phyloP scores from a whole-genome alignment of 2,113 vertebrate species.

The Rhynchopsitta pachyrhyncha region DNA sequence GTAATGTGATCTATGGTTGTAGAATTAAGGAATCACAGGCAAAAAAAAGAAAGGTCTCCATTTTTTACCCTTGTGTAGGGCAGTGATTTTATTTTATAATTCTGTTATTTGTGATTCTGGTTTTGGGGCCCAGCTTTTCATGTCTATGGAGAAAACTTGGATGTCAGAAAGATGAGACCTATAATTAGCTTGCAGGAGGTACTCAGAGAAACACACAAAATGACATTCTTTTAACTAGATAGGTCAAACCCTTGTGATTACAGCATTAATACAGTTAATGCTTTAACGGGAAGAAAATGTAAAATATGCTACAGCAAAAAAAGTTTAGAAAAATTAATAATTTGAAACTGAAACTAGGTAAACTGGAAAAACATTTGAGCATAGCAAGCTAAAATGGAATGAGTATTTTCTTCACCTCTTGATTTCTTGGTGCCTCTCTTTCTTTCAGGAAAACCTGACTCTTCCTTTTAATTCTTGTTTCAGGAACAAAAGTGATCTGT shows the following conservation, averaged over 20 bases:
- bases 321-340: neutral
- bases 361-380: neutral
- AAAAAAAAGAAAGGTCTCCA: neutral
- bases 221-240: neutral
- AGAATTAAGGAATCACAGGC: neutral
- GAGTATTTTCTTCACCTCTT: neutral
- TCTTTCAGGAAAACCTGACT: neutral
- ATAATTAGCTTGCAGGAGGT: neutral
- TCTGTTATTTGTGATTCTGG: accelerated
- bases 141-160: neutral
- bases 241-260: neutral
- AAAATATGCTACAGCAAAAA: neutral
- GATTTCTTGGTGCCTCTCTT: neutral
- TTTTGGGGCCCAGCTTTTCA: neutral
- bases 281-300: neutral
- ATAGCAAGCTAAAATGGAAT: neutral
- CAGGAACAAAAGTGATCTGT: neutral
- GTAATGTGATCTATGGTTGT: neutral
- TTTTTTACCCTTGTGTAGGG: neutral
- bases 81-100: neutral
- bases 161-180: neutral
- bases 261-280: neutral
- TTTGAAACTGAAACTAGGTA: neutral
- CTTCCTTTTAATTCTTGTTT: neutral
- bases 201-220: neutral